Evolutionary conservation across 1,140 invertebrate species (phyloP), one percentile per base, ranked within the genome.

Genomic region (Lethocerus indicus): DNA sequence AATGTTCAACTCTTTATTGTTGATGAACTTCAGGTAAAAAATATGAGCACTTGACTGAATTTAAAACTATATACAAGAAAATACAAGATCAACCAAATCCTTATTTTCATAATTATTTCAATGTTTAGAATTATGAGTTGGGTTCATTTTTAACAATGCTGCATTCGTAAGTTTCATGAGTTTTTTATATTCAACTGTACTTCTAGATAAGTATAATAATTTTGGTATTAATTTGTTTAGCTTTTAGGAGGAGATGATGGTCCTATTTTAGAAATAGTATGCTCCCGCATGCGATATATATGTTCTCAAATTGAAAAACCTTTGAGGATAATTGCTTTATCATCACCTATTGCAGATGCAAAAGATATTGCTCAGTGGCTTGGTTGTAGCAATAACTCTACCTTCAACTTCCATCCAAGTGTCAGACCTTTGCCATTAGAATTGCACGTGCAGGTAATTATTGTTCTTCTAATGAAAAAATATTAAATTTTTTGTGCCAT

Each of bases 391-490:
- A 78, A 87, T 3, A 89, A 89, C 53, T 79, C 81, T 25, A 91
- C 90, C 1, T 99, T 98, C 64, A 99, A 98, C 70, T 99, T 99
- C 64, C 92, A 97, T 64, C 95, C 95, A 0, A 95, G 89, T 61
- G 93, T 98, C 7, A 71, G 95, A 18, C 95, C 95, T 7, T 71
- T 98, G 25, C 90, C 91, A 0, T 64, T 99, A 5, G 93, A 98
- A 64, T 67, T 98, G 23, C 90, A 97, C 60, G 91, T 99, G 41
- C 85, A 90, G 68, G 59, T 58, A 44, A 47, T 43, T 36, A n/a
- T n/a, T n/a, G 2, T 41, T 13, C 24, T n/a, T n/a, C n/a, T n/a
- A n/a, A n/a, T n/a, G n/a, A n/a, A n/a, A n/a, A n/a, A n/a, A n/a
- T n/a, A n/a, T n/a, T n/a, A n/a, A n/a, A n/a, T n/a, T n/a, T n/a